Base-by-base conservation (phyloP, 2,113 vertebrate genomes). In the Poeciliopsis occidentalis region DNA sequence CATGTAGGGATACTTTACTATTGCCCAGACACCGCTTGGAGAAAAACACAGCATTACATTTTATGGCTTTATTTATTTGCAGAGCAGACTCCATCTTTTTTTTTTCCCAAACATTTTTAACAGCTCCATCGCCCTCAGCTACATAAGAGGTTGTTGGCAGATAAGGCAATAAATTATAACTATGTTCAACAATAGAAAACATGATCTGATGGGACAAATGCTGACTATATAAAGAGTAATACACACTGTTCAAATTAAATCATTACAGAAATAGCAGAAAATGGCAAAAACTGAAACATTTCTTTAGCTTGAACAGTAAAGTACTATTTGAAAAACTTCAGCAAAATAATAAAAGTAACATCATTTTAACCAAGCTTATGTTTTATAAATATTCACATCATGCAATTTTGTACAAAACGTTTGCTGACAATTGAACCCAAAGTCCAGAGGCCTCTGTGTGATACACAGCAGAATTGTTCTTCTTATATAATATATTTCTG, bases 1-100 rank as follows among this genome's bases (percentile, higher is more conserved):
- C 90, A 90, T 87, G 85, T 85, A 79, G 85, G 75, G 78, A 75
- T 69, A 76, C 77, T 90, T 90, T 91, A 83, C 85, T 1, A n/a
- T 82, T 83, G 67, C 79, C 81, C 79, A 67, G 62, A 47, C 44
- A 47, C 44, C 44, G 17, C 44, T 47, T 6, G 44, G 44, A 47
- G 44, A 47, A 47, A 47, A 47, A 47, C 13, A 17, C 44, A 47
- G 17, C 44, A 47, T 47, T 47, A 47, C 44, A 47, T 47, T 47
- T 47, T 47, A 47, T 47, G 44, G 17, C 44, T 47, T 47, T 88
- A 89, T 91, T 90, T 90, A 87, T 91, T 92, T 93, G 89, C 82
- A 79, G 74, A 80, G 83, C 87, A 90, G 78, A 82, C 78, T 76
- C 75, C 57, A 15, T 90, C 87, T 85, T 76, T 83, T 84, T 64